Evolutionary conservation across 2,797 vertebrate genomes (phyloP), one percentile per base, ranked within the genome.

Genomic region (Paramormyrops hopkinsi): DNA sequence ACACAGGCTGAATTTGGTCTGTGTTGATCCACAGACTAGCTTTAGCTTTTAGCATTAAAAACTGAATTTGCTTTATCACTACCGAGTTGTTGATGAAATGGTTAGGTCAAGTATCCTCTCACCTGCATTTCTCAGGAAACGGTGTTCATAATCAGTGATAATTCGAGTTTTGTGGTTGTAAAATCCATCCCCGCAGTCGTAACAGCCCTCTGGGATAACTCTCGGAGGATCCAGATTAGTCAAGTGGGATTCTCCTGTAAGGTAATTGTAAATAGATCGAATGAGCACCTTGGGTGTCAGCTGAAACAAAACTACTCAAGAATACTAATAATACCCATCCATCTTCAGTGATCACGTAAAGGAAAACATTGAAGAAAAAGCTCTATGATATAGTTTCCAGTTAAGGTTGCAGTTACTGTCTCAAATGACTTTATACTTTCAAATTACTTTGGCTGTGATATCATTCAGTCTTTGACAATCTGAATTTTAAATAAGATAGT

Each of bases 111-210:
- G 53, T 56, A 89, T 90, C 89, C 1, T 91, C 95, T 93, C 94
- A 99, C 98, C 98, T 95, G 98, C 96, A 0, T 96, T 97, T 91
- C 98, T 96, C 89, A 98, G 95, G 92, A 98, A 99, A 53, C 89
- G 91, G 44, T 92, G 91, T 0, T 91, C 41, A 90, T 98, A 97
- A 93, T 97, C 96, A 83, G 91, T 95, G 90, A 99, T 83, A 2
- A 96, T 91, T 93, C 97, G 95, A 11, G 95, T 96, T n/a, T 44
- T 8, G 0, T 97, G 97, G 89, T 98, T 92, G 91, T 99, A 99
- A 94, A 99, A 99, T 89, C 98, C 98, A 19, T 99, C 97, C 25
- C 96, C 97, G 88, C 97, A 98, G 90, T 99, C 98, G 0, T 99
- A 99, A 91, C 94, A 97, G 56, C 96, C 97, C 19, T 94, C 89